These are phyloP conservation scores for Drosophila mojavensis DNA, from an alignment of 1,140 invertebrate species.

Conservation along the genomic window DNA sequence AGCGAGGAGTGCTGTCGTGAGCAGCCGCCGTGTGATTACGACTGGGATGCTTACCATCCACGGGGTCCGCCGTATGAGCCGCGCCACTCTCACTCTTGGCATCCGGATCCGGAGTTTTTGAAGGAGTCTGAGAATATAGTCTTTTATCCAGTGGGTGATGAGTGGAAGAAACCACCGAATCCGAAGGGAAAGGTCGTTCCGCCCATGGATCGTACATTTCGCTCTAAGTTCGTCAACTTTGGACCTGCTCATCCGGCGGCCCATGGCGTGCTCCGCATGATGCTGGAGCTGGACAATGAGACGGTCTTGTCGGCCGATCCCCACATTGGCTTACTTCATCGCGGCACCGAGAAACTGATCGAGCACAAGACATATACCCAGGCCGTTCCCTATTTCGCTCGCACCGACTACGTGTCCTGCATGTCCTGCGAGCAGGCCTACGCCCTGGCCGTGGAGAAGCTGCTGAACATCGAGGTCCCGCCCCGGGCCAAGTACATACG, in stretches of 20 bases:
- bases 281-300: conserved; percentile 91
- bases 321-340: conserved; percentile 84
- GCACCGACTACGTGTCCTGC: conserved; percentile 93
- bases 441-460: conserved; percentile 91
- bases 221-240: conserved; percentile 90
- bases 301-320: conserved; percentile 84
- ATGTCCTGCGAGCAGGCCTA: conserved; percentile 93
- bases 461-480: conserved; percentile 91
- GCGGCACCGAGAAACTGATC: conserved; percentile 93
- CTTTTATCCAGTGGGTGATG: conserved; percentile 85
- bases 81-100: conserved; percentile 55
- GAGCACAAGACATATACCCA: conserved; percentile 93
- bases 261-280: conserved; percentile 92
- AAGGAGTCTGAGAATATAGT: conserved; percentile 86
- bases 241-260: conserved; percentile 94
- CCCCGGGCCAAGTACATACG: conserved; percentile 91
- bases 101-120: conserved; percentile 85
- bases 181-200: conserved; percentile 32
- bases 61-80: conserved; percentile 39
- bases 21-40: conserved; percentile 17
- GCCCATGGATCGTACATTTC: conserved; percentile 85
- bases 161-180: conserved; percentile 76
- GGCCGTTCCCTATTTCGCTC: conserved; percentile 93
- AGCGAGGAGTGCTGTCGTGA: conserved; percentile 10
- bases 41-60: conserved; percentile 18